Evolutionary conservation across 2,888 invertebrate genomes (phyloP).

Genomic region (Poecilobothrus nobilitatus): DNA sequence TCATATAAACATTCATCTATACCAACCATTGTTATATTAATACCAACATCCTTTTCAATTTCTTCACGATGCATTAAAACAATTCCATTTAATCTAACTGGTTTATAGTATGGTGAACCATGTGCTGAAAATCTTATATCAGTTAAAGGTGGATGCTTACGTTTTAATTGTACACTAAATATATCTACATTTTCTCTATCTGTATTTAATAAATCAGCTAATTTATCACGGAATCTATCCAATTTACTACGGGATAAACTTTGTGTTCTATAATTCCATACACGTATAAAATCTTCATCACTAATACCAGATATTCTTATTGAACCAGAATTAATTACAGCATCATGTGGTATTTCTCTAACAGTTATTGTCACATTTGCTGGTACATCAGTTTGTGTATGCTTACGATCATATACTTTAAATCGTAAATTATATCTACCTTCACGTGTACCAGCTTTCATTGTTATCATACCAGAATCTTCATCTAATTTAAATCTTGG

Average conservation of each 20-base stretch:
- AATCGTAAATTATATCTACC: slow-evolving; percentile 74
- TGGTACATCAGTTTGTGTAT: slow-evolving; percentile 88
- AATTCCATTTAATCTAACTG: slow-evolving; percentile 87
- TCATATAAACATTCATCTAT: slow-evolving; percentile 94
- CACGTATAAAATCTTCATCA: slow-evolving; percentile 91
- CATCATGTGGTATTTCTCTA: slow-evolving; percentile 89
- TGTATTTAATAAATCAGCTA: slow-evolving; percentile 76
- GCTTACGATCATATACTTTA: slow-evolving; percentile 87
- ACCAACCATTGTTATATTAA: slow-evolving; percentile 95
- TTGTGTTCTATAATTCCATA: slow-evolving; percentile 86
- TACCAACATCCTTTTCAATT: slow-evolving; percentile 89
- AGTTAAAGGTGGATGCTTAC: slow-evolving; percentile 78
- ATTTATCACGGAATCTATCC: slow-evolving; percentile 79
- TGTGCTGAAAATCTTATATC: slow-evolving; percentile 92
- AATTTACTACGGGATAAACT: slow-evolving; percentile 78
- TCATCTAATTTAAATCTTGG: slow-evolving; percentile 80
- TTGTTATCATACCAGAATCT: slow-evolving; percentile 90
- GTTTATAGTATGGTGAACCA: slow-evolving; percentile 91
- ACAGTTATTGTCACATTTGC: slow-evolving; percentile 95
- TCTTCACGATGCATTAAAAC: slow-evolving; percentile 88
- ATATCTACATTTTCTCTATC: slow-evolving; percentile 87
- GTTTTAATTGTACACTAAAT: slow-evolving; percentile 86
- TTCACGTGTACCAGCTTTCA: slow-evolving; percentile 85
- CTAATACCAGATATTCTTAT: slow-evolving; percentile 87
- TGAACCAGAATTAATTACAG: slow-evolving; percentile 91